Base-by-base conservation (phyloP, 2,113 vertebrate genomes). In the Indicator indicator region DNA sequence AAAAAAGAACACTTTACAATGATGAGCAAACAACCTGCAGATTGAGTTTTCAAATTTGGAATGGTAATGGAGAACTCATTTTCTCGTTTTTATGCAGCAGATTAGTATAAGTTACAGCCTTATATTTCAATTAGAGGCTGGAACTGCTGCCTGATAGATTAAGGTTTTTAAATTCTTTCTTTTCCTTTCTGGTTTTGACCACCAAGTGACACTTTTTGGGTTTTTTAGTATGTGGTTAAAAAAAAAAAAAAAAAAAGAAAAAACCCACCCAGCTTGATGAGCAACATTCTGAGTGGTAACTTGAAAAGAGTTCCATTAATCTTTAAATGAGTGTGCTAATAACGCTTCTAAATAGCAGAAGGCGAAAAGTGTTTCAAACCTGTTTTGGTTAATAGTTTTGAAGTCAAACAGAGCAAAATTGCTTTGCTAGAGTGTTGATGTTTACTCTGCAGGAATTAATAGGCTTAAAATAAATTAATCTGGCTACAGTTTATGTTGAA, bases 381-480 rank as follows among this genome's bases (percentile, higher is more conserved):
- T 21, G 6, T 60, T 95, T 74, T n/a, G 56, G 30, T 93, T 90
- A 72, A 89, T 62, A 79, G 46, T 86, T 86, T 81, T 72, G 30
- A 91, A 87, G 62, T 75, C 65, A 83, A 70, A 83, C 26, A 54
- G 46, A 73, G 67, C 6, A 4, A 44, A 89, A 86, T 55, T 88
- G 36, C 33, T 85, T 92, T 85, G 46, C 75, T 88, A 4, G 28
- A 73, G 59, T 77, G 42, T 84, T 86, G 80, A 24, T 96, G 84
- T 80, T 95, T 95, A 76, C 55, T 82, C 13, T 83, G 38, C 83
- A 71, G 56, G 77, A 94, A 69, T 95, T 96, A 67, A 81, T 89
- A 84, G 80, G 90, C 42, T 94, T 93, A 83, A 88, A 72, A 62
- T 33, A 69, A 93, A 76, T 94, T 80, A 94, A 94, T 89, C 42